Conservation (phyloP, 2,113 vertebrate genomes). For the Atherinomorus stipes region DNA sequence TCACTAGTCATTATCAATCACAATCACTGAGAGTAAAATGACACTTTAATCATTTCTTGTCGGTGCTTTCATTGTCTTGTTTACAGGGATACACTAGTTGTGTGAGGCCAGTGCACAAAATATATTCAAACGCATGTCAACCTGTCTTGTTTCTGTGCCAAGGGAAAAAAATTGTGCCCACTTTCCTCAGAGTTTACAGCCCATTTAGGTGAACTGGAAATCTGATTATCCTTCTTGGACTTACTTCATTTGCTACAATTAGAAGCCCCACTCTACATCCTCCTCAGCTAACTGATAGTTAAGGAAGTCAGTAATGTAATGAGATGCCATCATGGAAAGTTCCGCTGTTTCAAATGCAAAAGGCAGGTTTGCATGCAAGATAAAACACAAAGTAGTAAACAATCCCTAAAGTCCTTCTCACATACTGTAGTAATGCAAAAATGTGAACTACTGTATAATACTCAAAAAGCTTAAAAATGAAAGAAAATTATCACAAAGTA, state of each 20-base stretch:
- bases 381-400: neutral
- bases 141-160: constrained; percentile 28
- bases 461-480: too few species aligned
- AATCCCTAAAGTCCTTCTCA: neutral
- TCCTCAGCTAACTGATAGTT: constrained; percentile 34
- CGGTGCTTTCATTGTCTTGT: constrained; percentile 2
- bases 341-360: constrained; percentile 15
- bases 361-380: constrained; percentile 2
- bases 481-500: neutral
- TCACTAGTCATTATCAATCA: neutral
- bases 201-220: constrained; percentile 51
- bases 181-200: constrained; percentile 38
- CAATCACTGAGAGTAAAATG: neutral
- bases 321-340: constrained; percentile 34
- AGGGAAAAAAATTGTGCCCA: constrained; percentile 7
- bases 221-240: constrained; percentile 52
- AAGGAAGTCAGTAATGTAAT: constrained; percentile 33
- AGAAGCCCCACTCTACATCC: constrained; percentile 26
- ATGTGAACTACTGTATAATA: too few species aligned
- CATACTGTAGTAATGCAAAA: too few species aligned
- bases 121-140: constrained; percentile 35
- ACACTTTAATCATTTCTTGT: neutral
- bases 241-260: constrained; percentile 58
- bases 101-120: constrained; percentile 1
- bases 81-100: constrained; percentile 17